These are phyloP conservation scores for Dallia pectoralis DNA, from an alignment of 2,797 vertebrate genomes.

Conservation along the genomic window DNA sequence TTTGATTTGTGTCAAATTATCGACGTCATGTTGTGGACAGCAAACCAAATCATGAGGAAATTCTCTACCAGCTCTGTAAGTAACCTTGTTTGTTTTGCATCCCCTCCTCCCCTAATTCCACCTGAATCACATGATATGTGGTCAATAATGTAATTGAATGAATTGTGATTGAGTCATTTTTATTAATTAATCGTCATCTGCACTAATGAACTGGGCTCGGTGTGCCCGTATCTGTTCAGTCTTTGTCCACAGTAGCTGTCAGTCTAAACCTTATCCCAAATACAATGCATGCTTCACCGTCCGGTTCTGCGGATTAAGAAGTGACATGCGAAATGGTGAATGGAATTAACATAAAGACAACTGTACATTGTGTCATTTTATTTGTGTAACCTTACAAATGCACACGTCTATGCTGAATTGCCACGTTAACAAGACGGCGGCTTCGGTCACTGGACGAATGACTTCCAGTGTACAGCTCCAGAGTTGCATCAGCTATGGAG, in stretches of 20 bases:
- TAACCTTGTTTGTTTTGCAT: slow-evolving; percentile 32
- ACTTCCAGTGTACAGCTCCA: slow-evolving; percentile 19
- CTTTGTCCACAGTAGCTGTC: neutral
- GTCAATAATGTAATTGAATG: neutral
- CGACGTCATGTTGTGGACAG: slow-evolving; percentile 79
- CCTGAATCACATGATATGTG: neutral
- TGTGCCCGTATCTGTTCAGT: neutral
- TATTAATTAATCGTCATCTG: neutral
- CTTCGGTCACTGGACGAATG: slow-evolving; percentile 3
- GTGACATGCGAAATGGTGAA: neutral
- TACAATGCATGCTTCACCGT: neutral
- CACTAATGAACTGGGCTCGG: neutral
- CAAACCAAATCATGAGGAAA: slow-evolving; percentile 70
- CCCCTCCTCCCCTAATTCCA: neutral
- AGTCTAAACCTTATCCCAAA: neutral
- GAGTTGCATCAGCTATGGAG: slow-evolving; percentile 51
- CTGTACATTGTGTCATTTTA: neutral
- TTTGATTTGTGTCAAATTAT: neutral
- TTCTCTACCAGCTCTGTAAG: slow-evolving; percentile 84
- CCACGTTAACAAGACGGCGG: slow-evolving; percentile 38
- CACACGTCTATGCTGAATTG: slow-evolving; percentile 11
- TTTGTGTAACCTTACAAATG: neutral
- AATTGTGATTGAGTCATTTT: neutral
- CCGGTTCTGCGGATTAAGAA: neutral
- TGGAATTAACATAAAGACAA: neutral